A percentile compares a stretch with the other conserved stretches of the same genome.
Conservation (phyloP, 2,888 invertebrate genomes). For the Acanthosepion lycidas region DNA sequence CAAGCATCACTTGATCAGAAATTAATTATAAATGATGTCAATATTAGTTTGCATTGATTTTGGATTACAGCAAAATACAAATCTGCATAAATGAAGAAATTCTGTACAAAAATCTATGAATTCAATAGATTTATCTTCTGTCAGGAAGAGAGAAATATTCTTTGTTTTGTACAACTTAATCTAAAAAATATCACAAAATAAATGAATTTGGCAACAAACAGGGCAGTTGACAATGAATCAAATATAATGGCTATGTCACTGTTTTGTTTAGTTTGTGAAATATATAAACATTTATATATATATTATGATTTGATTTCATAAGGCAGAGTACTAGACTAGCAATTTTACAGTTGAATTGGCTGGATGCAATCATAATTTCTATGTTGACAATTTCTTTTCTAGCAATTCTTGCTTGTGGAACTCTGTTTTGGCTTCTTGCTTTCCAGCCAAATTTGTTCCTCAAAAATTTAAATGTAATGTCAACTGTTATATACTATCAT, state of each 20-base stretch:
- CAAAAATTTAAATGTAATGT: no score
- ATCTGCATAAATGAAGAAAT: not conserved
- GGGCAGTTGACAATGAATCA: not conserved
- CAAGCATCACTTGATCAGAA: constrained; percentile 20
- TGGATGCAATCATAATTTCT: no score
- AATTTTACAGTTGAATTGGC: no score
- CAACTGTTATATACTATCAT: no score
- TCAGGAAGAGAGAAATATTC: not conserved
- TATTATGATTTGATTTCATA: not conserved
- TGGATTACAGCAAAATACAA: not conserved
- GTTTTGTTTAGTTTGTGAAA: not conserved
- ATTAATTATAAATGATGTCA: not conserved
- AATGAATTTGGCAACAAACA: not conserved
- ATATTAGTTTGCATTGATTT: not conserved
- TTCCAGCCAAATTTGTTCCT: no score
- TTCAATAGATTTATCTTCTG: not conserved
- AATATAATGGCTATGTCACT: not conserved
- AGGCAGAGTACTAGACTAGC: not conserved
- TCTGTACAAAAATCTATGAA: not conserved
- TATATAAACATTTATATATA: not conserved
- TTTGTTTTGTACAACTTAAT: not conserved
- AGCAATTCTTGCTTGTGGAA: no score
- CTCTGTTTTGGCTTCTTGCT: no score
- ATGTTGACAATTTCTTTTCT: no score
- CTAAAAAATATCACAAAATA: no score